A percentile compares a stretch with the other conserved stretches of the same genome.
Evolutionary conservation across 2,888 invertebrate genomes (phyloP).

Genomic region (Meiosimyza platycephala): DNA sequence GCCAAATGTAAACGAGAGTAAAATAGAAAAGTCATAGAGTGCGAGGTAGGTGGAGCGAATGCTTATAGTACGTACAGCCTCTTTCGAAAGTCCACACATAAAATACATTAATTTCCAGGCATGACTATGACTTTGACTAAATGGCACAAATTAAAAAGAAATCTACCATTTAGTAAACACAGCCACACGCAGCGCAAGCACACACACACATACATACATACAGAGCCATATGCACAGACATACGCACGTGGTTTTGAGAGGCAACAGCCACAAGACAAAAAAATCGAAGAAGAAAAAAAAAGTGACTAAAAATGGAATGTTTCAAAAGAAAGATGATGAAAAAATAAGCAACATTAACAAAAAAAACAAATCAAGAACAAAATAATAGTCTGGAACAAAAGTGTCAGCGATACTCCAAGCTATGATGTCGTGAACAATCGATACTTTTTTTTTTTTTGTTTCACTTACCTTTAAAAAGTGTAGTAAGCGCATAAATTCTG

Average conservation of each 20-base stretch:
- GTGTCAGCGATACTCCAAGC: too few species aligned
- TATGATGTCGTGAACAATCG: too few species aligned
- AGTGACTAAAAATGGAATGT: constrained; percentile 40
- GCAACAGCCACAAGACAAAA: constrained; percentile 36
- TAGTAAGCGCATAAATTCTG: too few species aligned
- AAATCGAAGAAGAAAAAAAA: constrained; percentile 3
- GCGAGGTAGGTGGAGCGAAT: neutral
- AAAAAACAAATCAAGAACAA: neutral
- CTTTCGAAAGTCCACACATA: constrained; percentile 7
- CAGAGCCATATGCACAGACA: neutral
- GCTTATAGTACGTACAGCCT: neutral
- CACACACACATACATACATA: neutral
- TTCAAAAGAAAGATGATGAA: constrained; percentile 25
- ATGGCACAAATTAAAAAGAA: constrained; percentile 63
- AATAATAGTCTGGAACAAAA: too few species aligned
- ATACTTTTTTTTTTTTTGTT: too few species aligned
- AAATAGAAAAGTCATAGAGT: neutral
- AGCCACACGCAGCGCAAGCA: constrained; percentile 3
- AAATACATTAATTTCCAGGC: constrained; percentile 56
- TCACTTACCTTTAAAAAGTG: too few species aligned
- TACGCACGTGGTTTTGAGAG: constrained; percentile 9
- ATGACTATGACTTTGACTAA: constrained; percentile 63
- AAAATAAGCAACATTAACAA: constrained; percentile 20
- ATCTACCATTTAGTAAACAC: constrained; percentile 59
- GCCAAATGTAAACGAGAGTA: too few species aligned